A percentile compares a stretch with the other conserved stretches of the same genome.
Evolutionary conservation across 2,797 vertebrate genomes (phyloP).

Genomic region (Corythornis leucogaster): DNA sequence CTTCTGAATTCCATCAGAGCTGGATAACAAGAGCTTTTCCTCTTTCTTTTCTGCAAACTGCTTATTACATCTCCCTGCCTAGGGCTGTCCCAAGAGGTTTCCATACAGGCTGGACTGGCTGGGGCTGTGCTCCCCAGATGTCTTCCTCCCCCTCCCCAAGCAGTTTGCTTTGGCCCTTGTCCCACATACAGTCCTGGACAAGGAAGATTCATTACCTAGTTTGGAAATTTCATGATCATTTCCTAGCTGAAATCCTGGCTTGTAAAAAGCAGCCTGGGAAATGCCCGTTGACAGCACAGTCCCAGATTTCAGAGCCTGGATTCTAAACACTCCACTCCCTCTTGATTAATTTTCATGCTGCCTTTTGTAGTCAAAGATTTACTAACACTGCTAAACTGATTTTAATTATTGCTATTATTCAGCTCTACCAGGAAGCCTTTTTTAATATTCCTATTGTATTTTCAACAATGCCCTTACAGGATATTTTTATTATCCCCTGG

Average conservation of each 20-base stretch:
- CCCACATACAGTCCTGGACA: accelerated
- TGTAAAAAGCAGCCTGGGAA: neutral
- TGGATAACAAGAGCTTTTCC: neutral
- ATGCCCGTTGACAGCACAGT: accelerated
- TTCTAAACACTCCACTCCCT: neutral
- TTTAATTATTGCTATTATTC: conserved; percentile 37
- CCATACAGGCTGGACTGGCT: neutral
- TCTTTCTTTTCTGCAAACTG: neutral
- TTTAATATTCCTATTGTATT: neutral
- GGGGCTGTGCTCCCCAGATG: neutral
- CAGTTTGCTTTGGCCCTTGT: neutral
- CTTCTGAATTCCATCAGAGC: neutral
- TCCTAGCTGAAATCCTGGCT: neutral
- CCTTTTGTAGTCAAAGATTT: conserved; percentile 2
- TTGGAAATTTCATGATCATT: neutral
- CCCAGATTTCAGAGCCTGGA: neutral
- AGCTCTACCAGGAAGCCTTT: neutral
- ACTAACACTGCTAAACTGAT: neutral
- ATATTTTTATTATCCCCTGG: neutral
- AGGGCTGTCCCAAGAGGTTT: neutral
- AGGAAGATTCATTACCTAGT: neutral
- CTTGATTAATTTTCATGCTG: neutral
- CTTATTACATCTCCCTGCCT: neutral
- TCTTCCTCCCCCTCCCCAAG: neutral
- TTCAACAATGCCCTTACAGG: neutral